Base-by-base conservation (phyloP, 2,888 invertebrate species). In the Heliconius aoede region DNA sequence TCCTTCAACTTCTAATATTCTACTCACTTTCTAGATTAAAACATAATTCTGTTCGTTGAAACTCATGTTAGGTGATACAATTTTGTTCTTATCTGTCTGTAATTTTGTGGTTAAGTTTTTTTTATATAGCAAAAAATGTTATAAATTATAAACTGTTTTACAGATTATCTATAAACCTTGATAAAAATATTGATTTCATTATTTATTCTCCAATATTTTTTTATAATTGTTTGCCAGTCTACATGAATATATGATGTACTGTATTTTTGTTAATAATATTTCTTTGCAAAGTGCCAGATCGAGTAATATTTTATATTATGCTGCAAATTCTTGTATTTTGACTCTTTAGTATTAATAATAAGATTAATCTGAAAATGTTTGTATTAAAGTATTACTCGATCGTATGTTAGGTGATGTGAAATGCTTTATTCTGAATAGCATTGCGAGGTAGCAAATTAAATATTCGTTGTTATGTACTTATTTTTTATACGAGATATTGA, bases 401-500 rank as follows among this genome's bases (percentile, higher is more conserved):
- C 76, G 36, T 76, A 69, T 72, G 72, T 78, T 72, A 68, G 75
- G 80, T 80, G 80, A 79, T 79, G 79, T 74, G 75, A 81, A 81
- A 81, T 79, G 90, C 89, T 91, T 90, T 82, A 83, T 86, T 85
- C 83, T 84, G 81, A 82, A 84, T 87, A 85, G 85, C 84, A 82
- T 88, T 85, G 87, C 88, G 86, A 85, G 85, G 85, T 90, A 90
- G 89, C 88, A 87, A 85, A 89, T 88, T 85, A 80, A 86, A 89
- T 84, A 88, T 92, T 88, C 87, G 91, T 91, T 92, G 89, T 92
- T 90, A 84, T 81, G 86, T 89, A 89, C 86, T 93, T 93, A 93
- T 93, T 94, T 91, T 91, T 92, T 92, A 92, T 92, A 92, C 89
- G 86, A 84, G 84, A 87, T 93, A 92, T 92, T 93, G 89, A 89